Evolutionary conservation across 1,140 invertebrate genomes (phyloP), one percentile per base, ranked within the genome.

Genomic region (Aphaenogaster rudis): DNA sequence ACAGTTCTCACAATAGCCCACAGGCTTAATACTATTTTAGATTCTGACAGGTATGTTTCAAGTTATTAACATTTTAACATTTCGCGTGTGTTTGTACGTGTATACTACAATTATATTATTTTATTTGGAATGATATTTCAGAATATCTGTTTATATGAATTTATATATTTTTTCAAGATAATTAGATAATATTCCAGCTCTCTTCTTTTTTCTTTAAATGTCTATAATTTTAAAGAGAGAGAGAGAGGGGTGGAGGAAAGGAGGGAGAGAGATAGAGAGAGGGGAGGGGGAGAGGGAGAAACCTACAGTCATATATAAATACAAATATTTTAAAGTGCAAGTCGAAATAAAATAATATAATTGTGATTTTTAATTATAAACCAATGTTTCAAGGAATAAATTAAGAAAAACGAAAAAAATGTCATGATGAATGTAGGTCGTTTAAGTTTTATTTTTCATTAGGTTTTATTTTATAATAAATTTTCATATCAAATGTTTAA

Each of bases 1-100:
- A 99, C 99, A 28, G 97, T 99, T 69, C 96, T 99, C 48, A 99
- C 99, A 0, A 99, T 99, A 94, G 99, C 99, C 66, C 99, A 99
- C 96, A 97, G 99, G 48, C 96, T 99, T 69, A 99, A 99, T 94
- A 99, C 98, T 52, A 99, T 99, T 82, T 97, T 99, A 97, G 98
- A 99, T 95, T 98, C 97, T 15, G 97, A 98, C 89, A 97, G 96
- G 96, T 96, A 76, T 33, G 71, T 69, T 77, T 90, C 8, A 77
- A 45, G 11, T 66, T 71, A 36, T 63, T 21, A 66, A 69, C 13
- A 78, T 79, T 61, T 3, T 66, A 28, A 28, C 28, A 42, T 74
- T 59, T 36, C 11, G 11, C 28, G 33, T 11, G 2, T 7, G 11
- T 48, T 5, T 67, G 0, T 21, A 67, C 3, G 5, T 21, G 8